Evolutionary conservation across 2,113 vertebrate species (phyloP).

Genomic region (Pleuronectes platessa): DNA sequence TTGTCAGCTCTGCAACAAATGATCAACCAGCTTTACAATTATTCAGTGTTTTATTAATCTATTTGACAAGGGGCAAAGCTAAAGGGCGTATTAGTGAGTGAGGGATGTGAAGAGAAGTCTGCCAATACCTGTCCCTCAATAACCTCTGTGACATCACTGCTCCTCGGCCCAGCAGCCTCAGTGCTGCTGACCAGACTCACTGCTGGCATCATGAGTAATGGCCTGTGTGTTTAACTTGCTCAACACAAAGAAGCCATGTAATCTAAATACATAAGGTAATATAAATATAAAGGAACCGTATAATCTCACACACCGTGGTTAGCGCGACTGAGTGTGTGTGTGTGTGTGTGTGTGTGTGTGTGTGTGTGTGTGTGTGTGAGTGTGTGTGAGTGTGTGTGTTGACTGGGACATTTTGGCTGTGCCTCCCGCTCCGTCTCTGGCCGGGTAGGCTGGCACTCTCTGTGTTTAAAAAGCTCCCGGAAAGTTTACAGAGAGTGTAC

Average conservation of each 20-base stretch:
- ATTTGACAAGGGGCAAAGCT: neutral
- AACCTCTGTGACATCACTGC: conserved; percentile 68
- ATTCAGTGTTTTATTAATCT: neutral
- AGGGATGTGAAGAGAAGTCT: neutral
- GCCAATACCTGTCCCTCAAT: conserved; percentile 60
- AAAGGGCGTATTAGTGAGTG: neutral
- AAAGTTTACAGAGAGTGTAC: conserved; percentile 88
- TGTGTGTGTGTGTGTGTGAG: conserved; percentile 18
- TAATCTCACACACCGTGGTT: conserved; percentile 65
- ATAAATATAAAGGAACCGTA: conserved; percentile 82
- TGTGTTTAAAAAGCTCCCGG: conserved; percentile 85
- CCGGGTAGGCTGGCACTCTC: conserved; percentile 81
- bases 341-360: conserved; percentile 23
- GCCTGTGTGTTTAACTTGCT: conserved; percentile 81
- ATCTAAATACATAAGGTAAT: conserved; percentile 86
- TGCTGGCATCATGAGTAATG: conserved; percentile 75
- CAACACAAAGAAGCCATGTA: conserved; percentile 81
- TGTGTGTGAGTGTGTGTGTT: neutral
- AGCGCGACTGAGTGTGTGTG: conserved; percentile 11
- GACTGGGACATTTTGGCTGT: conserved; percentile 74
- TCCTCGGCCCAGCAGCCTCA: conserved; percentile 51
- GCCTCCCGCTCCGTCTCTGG: conserved; percentile 73
- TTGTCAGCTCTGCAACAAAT: no score
- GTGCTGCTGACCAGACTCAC: conserved; percentile 57
- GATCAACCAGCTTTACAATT: no score